Percentiles rank a stretch among this genome's conserved stretches.
Evolutionary conservation across 2,888 invertebrate species (phyloP).

Genomic region (Erannis defoliaria): DNA sequence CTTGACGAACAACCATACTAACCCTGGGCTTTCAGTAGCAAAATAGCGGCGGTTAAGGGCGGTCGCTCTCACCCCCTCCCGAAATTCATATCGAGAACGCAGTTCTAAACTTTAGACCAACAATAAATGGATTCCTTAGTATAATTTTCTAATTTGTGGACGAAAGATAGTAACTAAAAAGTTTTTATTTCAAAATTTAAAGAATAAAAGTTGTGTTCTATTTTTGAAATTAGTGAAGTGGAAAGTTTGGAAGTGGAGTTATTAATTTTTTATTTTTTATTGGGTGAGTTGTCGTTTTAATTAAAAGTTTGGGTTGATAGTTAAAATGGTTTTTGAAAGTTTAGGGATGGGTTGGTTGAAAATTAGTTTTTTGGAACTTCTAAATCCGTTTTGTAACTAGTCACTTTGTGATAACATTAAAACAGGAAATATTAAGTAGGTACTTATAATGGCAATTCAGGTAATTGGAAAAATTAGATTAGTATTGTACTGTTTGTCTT

Average conservation of each 20-base stretch:
- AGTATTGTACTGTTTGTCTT: too few species aligned
- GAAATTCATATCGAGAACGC: slow-evolving; percentile 17
- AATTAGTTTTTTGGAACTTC: background rate
- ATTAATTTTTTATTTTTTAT: slow-evolving; percentile 19
- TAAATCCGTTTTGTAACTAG: background rate
- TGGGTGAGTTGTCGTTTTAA: slow-evolving; percentile 23
- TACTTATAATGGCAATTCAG: background rate
- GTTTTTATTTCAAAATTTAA: slow-evolving; percentile 14
- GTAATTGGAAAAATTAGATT: too few species aligned
- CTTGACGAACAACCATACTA: slow-evolving; percentile 24
- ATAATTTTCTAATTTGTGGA: slow-evolving; percentile 8
- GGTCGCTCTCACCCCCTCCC: slow-evolving; percentile 33
- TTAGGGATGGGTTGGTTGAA: background rate
- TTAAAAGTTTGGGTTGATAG: slow-evolving; percentile 20
- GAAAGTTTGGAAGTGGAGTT: slow-evolving; percentile 30
- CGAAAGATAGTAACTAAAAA: slow-evolving; percentile 5
- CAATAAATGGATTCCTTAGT: background rate
- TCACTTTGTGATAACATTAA: background rate
- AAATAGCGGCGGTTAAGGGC: slow-evolving; percentile 19
- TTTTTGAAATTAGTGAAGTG: slow-evolving; percentile 32
- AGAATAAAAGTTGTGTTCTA: slow-evolving; percentile 4
- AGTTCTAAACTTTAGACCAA: slow-evolving; percentile 25
- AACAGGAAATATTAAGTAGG: background rate
- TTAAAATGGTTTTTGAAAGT: slow-evolving; percentile 6
- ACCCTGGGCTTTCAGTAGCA: slow-evolving; percentile 36